Base-by-base conservation (phyloP, 1,140 invertebrate species). In the Nasonia longicornis region DNA sequence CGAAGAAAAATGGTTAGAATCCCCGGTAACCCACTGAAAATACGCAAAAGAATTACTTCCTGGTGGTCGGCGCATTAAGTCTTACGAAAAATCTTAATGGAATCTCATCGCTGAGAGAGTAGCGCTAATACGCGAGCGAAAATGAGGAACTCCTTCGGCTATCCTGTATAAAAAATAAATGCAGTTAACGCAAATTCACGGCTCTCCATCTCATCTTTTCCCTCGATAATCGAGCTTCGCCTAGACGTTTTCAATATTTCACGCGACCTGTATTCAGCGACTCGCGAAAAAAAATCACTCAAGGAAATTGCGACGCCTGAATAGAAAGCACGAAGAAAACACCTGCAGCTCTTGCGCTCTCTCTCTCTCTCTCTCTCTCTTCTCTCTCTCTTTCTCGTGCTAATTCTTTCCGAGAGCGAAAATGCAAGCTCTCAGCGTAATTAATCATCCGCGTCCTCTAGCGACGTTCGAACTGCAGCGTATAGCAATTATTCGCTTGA, bases 1-100 rank as follows among this genome's bases (percentile, higher is more conserved):
- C 63, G 80, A 84, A 84, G 83, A 84, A 79, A 79, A 85, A 84
- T 84, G 76, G 83, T 83, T 58, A 58, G 85, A 58, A 52, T 74
- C 48, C 29, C 48, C 14, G 22, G 14, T 4, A 4, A 31, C 0
- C 20, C 45, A 63, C 63, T 63, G 72, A 74, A 58, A 74, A 63
- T 77, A 66, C 31, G n/a, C n/a, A 67, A 67, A 77, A 77, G 26
- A 77, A 42, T 77, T 67, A 77, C 3, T 35, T 48, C 20, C 26
- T 64, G 29, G 45, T 42, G 58, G 31, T 66, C 42, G n/a, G 64
- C 42, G 10, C 8, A 67, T 77, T 77, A 31, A 20, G 11, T 29
- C 52, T 35, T 35, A 26, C 64, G 26, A 72, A 72, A 72, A 72
- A 22, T 0, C n/a, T 45, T 72, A 72, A 72, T 42, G 70, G 20